Base-by-base conservation (phyloP, 64 coral and sea anemone genomes). In the Montipora cactus region DNA sequence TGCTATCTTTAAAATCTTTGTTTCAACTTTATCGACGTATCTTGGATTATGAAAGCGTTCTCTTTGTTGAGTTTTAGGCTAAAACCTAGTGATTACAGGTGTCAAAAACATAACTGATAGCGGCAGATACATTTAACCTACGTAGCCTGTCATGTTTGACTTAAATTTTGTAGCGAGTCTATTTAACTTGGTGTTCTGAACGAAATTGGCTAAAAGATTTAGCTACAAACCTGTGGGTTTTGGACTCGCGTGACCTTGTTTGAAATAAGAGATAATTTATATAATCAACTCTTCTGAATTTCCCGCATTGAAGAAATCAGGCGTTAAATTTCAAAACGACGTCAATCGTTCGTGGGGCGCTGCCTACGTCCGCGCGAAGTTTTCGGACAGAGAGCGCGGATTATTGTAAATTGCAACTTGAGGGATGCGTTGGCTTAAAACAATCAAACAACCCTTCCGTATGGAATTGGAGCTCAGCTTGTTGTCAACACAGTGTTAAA, bases 251-350 rank as follows among this genome's bases (percentile, higher is more conserved):
- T 86, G 82, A 86, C 82, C 28, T 44, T 46, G 8, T 70, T 49
- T 86, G 82, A 86, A 49, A 50, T 6, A 28, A 64, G 81, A 67
- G 22, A 66, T 47, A 83, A 83, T 78, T 78, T 19, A 18, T 19
- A 49, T n/a, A 47, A 49, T 78, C 76, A 71, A 0, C 67, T 2
- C 37, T 7, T 47, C 44, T 86, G 44, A 8, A 11, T 57, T 85
- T 86, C n/a, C 19, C 66, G 67, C 71, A 78, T 78, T 49, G 47
- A 46, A 50, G 46, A 78, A 78, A 78, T 47, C 18, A 49, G 82
- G 82, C 82, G 82, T 86, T 86, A 8, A 50, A 71, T 86, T 86
- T 86, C 82, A 86, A 72, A 86, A 5, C n/a, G 16, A 70, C 76
- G 45, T 86, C 64, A 71, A 71, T 86, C 11, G 82, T 18, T 86